Conservation (phyloP, 2,113 vertebrate species). For the Lichenostomus cassidix region DNA sequence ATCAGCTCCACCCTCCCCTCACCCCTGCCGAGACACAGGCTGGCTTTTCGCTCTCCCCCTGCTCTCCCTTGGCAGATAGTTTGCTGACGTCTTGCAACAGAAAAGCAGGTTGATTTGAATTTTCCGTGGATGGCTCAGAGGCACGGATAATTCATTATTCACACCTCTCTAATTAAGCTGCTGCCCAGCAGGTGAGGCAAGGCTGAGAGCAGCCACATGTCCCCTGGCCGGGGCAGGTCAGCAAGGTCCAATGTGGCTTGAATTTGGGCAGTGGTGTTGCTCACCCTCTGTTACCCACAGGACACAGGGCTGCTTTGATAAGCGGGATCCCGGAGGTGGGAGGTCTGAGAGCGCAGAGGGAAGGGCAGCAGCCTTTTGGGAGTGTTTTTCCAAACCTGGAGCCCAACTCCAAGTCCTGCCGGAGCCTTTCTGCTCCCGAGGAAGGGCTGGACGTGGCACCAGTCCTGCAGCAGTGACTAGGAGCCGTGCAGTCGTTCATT, state of each 20-base stretch:
- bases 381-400: not conserved
- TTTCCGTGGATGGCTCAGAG: constrained; percentile 57
- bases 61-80: constrained; percentile 11
- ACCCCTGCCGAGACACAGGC: not conserved
- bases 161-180: constrained; percentile 65
- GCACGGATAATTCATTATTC: constrained; percentile 70
- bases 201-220: constrained; percentile 17
- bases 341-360: not conserved
- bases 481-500: not conserved
- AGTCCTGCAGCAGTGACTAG: accelerated
- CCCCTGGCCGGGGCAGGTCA: not conserved
- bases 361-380: not conserved
- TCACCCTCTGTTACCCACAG: not conserved
- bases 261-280: not conserved
- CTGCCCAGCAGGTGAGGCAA: constrained; percentile 20
- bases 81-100: not conserved
- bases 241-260: not conserved
- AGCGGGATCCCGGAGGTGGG: not conserved
- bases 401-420: not conserved
- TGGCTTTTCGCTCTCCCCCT: not conserved
- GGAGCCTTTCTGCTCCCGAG: not conserved
- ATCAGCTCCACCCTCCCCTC: accelerated
- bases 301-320: not conserved
- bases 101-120: constrained; percentile 65
- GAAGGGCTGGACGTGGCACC: not conserved